Percentiles rank a stretch among this genome's conserved stretches.
Conservation (phyloP, 2,888 invertebrate genomes). For the Drosophila rubida region DNA sequence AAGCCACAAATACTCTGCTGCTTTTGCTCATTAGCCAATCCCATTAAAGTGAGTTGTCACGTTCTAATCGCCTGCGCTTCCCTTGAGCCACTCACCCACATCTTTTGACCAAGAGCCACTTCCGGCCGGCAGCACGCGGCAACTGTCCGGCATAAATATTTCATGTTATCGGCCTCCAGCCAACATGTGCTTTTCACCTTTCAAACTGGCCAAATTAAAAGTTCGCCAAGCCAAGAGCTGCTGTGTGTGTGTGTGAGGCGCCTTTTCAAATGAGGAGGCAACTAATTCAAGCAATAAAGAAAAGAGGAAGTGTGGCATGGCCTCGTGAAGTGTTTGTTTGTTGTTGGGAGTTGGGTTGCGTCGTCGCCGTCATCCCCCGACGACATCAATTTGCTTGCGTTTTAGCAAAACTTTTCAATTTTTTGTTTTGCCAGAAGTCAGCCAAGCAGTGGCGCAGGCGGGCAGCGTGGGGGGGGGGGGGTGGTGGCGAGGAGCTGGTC, state of each 20-base stretch:
- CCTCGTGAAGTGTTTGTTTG: slow-evolving; percentile 46
- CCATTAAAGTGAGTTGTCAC: background rate
- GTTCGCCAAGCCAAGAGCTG: slow-evolving; percentile 40
- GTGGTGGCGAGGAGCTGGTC: slow-evolving; percentile 31
- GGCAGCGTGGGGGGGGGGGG: background rate
- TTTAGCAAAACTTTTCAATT: slow-evolving; percentile 72
- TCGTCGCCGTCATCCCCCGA: background rate
- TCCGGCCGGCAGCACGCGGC: slow-evolving; percentile 5
- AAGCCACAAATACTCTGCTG: no score
- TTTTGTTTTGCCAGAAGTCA: slow-evolving; percentile 49
- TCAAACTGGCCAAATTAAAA: slow-evolving; percentile 75
- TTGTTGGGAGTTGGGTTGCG: slow-evolving; percentile 23
- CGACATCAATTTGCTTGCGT: slow-evolving; percentile 62
- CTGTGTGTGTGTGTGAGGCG: slow-evolving; percentile 40
- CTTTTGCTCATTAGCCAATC: no score
- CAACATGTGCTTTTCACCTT: slow-evolving; percentile 65
- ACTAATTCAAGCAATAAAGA: slow-evolving; percentile 40
- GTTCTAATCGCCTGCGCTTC: slow-evolving; percentile 7
- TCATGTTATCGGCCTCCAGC: slow-evolving; percentile 49
- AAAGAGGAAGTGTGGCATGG: slow-evolving; percentile 26
- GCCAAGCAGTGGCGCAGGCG: background rate
- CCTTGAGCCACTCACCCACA: slow-evolving; percentile 21
- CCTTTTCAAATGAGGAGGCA: slow-evolving; percentile 46
- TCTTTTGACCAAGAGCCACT: slow-evolving; percentile 4
- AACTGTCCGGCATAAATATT: slow-evolving; percentile 71